Evolutionary conservation across 2,888 invertebrate genomes (phyloP), one percentile per base, ranked within the genome.

Genomic region (Drosophila subquinaria): DNA sequence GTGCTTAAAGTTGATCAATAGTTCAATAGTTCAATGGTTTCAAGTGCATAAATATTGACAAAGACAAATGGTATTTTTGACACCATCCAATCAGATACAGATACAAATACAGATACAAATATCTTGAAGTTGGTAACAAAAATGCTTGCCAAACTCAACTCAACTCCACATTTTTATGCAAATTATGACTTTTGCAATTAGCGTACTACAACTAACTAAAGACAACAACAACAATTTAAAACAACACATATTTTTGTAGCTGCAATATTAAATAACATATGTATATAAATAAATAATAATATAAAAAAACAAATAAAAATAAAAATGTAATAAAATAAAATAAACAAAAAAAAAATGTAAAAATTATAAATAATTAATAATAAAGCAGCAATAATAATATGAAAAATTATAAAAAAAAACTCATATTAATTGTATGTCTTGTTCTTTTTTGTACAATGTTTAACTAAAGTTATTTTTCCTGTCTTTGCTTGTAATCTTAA

Each of bases 161-260:
- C 45, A 55, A 73, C 70, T 69, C 60, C 69, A 79, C 65, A 35
- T 63, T 77, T 77, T 71, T 81, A 85, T 82, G 84, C 84, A 85
- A 87, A 84, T 84, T 77, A 62, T 64, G 70, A 81, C 65, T 73
- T 69, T 66, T 53, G 76, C 77, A 86, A 86, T 87, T 87, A 87
- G 68, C 74, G 66, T 47, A 69, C 43, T 33, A 30, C 68, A 52
- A 63, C 50, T 52, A 71, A 66, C 47, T 48, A 71, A 66, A 40
- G 55, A 56, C 53, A 40, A 56, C 43, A 50, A 20, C 40, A 61
- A 47, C 40, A 61, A 50, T 68, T 48, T 52, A 71, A 30, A 30
- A 1, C 8, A 30, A 30, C 30, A 30, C 30, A 30, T 30, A 63
- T 52, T 43, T 20, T 56, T 56, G 20, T 56, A 20, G n/a, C 71